Percentiles rank a stretch among this genome's conserved stretches.
Conservation (phyloP, 2,113 vertebrate species). For the Triplophysa tibetana region DNA sequence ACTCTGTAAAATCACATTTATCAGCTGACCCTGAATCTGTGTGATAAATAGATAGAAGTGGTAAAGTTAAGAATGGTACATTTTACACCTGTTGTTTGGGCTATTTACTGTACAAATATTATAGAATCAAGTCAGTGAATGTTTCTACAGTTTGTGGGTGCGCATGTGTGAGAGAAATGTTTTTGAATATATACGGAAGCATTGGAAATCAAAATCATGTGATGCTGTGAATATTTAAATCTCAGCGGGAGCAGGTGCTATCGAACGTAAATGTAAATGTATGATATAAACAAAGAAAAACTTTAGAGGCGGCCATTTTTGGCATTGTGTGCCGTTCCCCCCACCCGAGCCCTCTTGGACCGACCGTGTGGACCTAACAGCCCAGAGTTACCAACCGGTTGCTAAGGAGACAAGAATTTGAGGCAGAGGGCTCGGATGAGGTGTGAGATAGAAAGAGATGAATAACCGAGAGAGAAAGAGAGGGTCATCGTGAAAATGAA, state of each 20-base stretch:
- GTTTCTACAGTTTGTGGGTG: too few relatives aligned
- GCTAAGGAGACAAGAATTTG: constrained; percentile 49
- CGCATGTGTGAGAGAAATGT: too few relatives aligned
- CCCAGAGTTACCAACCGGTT: constrained; percentile 43
- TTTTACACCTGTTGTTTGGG: too few relatives aligned
- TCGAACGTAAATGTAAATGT: background rate
- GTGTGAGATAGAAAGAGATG: constrained; percentile 37
- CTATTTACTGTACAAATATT: too few relatives aligned
- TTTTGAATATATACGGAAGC: too few relatives aligned
- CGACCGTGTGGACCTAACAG: constrained; percentile 7
- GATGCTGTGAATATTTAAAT: background rate
- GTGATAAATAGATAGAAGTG: too few relatives aligned
- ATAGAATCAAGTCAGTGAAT: too few relatives aligned
- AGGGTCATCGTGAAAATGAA: constrained; percentile 19
- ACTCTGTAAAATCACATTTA: too few relatives aligned
- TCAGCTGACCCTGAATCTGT: too few relatives aligned
- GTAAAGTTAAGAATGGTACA: too few relatives aligned
- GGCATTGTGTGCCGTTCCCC: background rate
- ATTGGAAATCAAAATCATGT: background rate
- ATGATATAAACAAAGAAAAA: background rate
- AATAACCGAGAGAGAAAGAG: constrained; percentile 15
- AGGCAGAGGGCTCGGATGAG: constrained; percentile 19
- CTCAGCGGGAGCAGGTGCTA: background rate
- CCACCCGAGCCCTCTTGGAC: background rate
- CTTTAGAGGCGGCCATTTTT: constrained; percentile 10